Evolutionary conservation across 2,888 invertebrate species (phyloP).

Genomic region (Alentia gelatinosa): DNA sequence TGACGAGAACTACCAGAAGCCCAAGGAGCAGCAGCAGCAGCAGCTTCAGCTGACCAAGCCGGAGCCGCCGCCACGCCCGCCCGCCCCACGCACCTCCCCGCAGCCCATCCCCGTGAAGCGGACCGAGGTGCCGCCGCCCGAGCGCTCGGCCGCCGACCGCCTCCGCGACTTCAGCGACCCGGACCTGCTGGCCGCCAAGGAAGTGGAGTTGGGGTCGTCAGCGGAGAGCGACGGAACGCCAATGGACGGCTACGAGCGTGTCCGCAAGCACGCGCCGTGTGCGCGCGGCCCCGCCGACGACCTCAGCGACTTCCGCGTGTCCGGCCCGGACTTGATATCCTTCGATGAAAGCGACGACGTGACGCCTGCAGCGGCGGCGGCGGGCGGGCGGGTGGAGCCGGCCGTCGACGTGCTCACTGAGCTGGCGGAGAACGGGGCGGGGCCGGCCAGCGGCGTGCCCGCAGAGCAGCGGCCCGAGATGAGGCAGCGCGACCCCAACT

Average conservation of each 20-base stretch:
- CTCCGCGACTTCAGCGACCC: conserved; percentile 77
- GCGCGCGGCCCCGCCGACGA: not conserved
- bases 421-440: not conserved
- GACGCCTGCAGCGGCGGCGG: not conserved
- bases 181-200: conserved; percentile 67
- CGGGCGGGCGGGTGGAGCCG: not conserved
- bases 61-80: not conserved
- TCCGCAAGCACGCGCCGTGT: conserved; percentile 37
- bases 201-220: conserved; percentile 75
- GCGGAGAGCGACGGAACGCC: conserved; percentile 74
- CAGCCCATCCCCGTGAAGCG: not conserved
- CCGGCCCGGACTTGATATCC: conserved; percentile 41
- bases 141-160: conserved; percentile 55
- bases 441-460: not conserved
- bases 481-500: conserved; percentile 89
- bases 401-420: conserved; percentile 21
- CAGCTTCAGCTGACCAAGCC: conserved; percentile 18
- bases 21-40: conserved; percentile 37
- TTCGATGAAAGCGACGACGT: conserved; percentile 28
- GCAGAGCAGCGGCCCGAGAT: not conserved
- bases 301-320: not conserved
- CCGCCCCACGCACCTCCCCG: not conserved
- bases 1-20: conserved; percentile 81
- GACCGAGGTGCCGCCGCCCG: not conserved
- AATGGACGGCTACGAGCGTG: not conserved